Percentiles rank a stretch among this genome's conserved stretches.
Conservation (phyloP, 92 coral and sea anemone genomes). For the Siderastrea siderea region DNA sequence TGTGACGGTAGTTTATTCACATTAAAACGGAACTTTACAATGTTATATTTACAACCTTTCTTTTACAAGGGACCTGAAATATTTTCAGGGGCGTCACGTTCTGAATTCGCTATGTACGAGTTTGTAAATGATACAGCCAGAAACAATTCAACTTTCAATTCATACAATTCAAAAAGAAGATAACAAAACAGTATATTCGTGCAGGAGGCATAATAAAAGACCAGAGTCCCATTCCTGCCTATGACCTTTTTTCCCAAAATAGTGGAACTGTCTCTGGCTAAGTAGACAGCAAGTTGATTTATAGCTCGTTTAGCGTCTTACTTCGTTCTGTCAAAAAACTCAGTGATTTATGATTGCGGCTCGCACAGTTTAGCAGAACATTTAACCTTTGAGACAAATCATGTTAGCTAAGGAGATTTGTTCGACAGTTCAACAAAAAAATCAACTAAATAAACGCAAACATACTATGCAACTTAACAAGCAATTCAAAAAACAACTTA, state of each 20-base stretch:
- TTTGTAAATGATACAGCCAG: background rate
- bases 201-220: background rate
- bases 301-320: constrained; percentile 45
- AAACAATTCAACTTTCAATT: background rate
- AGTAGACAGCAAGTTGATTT: constrained; percentile 52
- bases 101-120: background rate
- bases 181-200: background rate
- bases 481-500: background rate
- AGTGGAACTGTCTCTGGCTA: constrained; percentile 16
- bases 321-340: constrained; percentile 30
- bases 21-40: constrained; percentile 10
- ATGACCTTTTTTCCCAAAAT: constrained; percentile 23
- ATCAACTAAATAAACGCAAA: constrained; percentile 2
- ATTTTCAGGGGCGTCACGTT: constrained; percentile 1
- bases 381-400: constrained; percentile 49
- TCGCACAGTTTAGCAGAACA: constrained; percentile 24
- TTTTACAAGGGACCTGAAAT: background rate
- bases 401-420: constrained; percentile 43
- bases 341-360: constrained; percentile 46
- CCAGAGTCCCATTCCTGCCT: constrained; percentile 26
- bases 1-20: constrained; percentile 27
- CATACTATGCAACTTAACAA: constrained; percentile 1
- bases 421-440: constrained; percentile 13
- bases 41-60: constrained; percentile 33
- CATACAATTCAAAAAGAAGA: background rate